Evolutionary conservation across 37 sponge, comb jelly and placozoan genomes (phyloP).

Genomic region (Eunapius fragilis): DNA sequence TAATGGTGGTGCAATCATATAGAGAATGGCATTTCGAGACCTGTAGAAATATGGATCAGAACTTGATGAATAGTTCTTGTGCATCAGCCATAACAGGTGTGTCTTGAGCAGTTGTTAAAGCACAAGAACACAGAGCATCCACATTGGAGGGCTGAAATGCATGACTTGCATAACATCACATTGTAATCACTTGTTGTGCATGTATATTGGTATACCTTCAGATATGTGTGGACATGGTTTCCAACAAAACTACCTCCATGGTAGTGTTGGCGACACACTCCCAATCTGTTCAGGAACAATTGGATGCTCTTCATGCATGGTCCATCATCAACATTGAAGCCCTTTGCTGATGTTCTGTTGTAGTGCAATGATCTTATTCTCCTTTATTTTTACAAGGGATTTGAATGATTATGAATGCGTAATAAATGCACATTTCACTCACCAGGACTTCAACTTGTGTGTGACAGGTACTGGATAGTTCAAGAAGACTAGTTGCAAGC

Average conservation of each 20-base stretch:
- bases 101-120: neutral
- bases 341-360: neutral
- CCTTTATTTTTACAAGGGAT: neutral
- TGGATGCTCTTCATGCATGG: slow-evolving; percentile 15
- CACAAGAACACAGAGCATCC: neutral
- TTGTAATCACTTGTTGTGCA: neutral
- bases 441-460: neutral
- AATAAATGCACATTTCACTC: neutral
- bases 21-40: too few relatives aligned
- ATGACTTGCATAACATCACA: neutral
- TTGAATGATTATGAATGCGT: neutral
- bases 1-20: too few relatives aligned
- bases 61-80: neutral
- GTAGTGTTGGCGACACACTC: slow-evolving; percentile 36
- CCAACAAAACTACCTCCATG: slow-evolving; percentile 49
- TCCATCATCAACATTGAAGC: slow-evolving; percentile 10
- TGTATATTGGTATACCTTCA: slow-evolving; percentile 26
- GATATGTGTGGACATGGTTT: too few relatives aligned
- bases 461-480: neutral
- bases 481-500: neutral
- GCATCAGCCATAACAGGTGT: neutral
- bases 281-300: neutral
- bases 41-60: neutral
- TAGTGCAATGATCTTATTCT: neutral
- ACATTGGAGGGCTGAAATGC: neutral